Base-by-base conservation (phyloP, 2,888 invertebrate species). In the Hofmannophila pseudospretella region DNA sequence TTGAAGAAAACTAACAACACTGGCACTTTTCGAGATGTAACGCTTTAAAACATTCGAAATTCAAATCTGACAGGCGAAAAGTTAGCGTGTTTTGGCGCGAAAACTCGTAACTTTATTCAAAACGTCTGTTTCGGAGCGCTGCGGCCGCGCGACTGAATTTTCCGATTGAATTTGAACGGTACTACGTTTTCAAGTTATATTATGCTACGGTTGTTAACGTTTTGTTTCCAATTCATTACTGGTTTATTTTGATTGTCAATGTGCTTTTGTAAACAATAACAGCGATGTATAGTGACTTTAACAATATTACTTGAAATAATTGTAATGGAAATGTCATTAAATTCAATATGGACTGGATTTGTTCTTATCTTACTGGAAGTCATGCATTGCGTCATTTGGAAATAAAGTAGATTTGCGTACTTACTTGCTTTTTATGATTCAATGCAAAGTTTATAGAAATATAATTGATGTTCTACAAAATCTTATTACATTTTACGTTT, bases 141-240 rank as follows among this genome's bases (percentile, higher is more conserved):
- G 54, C 60, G 54, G 52, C 72, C 79, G 75, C 61, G 54, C 54
- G 54, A 84, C 84, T 84, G 66, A 28, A n/a, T 33, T 32, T 32
- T 28, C 34, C 3, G 23, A 30, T 13, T 32, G 23, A 19, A 11
- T 22, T 35, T 36, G 25, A 25, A 12, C 16, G 27, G 10, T 36
- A 38, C 39, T 26, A 2, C 5, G 28, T 10, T 25, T 31, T 30
- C 27, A 40, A 39, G 38, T 38, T 34, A 25, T 7, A 37, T 10
- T 10, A 8, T n/a, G n/a, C n/a, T n/a, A n/a, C n/a, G n/a, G n/a
- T 11, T 2, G 7, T 0, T 40, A 49, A 49, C 41, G 46, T 26
- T 12, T 1, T 12, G 9, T 37, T 29, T 9, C 5, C 1, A 1
- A 31, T 45, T 39, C 51, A 58, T 44, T 42, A 42, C 47, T 36